Evolutionary conservation across 1,140 invertebrate species (phyloP), one percentile per base, ranked within the genome.

Genomic region (Paracyclopina nana): DNA sequence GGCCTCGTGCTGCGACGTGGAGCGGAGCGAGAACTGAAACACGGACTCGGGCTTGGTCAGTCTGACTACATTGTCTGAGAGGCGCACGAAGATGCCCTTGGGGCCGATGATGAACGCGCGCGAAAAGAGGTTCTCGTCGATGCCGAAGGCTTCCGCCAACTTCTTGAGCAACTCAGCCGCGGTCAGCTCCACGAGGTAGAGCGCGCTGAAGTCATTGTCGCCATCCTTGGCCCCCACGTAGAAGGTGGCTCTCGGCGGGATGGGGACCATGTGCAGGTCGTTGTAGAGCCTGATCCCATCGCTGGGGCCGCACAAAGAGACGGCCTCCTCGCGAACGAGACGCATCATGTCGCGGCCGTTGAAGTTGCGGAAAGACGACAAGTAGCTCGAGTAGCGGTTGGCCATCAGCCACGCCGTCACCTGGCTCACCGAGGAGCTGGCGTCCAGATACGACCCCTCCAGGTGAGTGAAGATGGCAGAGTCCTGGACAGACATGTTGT

Each of bases 221-320:
- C 43, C 43, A 9, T 27, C 44, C 20, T 50, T 41, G 14, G 42
- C 30, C 2, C 38, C 50, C 1, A 52, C 27, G 20, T 52, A 52
- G 11, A 52, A 14, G 2, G 40, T 26, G n/a, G 34, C 16, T 45
- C 50, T 9, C 12, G 50, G 50, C n/a, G 50, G 8, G 28, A 52
- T 27, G 26, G 50, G 31, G 14, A 18, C 18, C 12, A 26, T 64
- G 58, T 90, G 83, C 38, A 95, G 65, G 38, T 81, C 78, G 67
- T 94, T 94, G 64, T 77, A 88, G 29, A 95, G 71, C 57, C 87
- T 72, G 49, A 95, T 90, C n/a, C 72, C 72, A 64, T 94, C 86
- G 46, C 84, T 79, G 29, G 91, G 65, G 1, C 87, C 87, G 63
- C 86, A 91, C 46, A 95, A 88, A 66, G 92, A 82, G 45, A 92